A percentile compares a stretch with the other conserved stretches of the same genome.
Evolutionary conservation across 2,888 invertebrate species (phyloP).

Genomic region (Entomobrya proxima): DNA sequence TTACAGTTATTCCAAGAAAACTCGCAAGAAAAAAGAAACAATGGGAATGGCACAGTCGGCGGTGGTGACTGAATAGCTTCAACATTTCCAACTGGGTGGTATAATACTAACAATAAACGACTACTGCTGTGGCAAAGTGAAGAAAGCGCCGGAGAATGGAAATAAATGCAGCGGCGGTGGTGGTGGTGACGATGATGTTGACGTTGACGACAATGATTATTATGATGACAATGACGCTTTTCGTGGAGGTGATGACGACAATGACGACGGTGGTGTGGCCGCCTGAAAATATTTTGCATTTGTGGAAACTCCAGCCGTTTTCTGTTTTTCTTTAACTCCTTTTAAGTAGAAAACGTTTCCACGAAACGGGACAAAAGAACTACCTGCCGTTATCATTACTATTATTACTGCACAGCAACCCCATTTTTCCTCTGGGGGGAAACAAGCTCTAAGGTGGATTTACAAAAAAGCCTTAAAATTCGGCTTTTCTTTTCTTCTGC

Average conservation of each 20-base stretch:
- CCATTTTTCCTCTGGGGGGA: not conserved
- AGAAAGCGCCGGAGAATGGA: not conserved
- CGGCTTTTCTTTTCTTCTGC: not conserved
- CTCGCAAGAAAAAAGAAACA: constrained; percentile 24
- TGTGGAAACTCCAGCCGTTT: not conserved
- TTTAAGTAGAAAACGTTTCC: not conserved
- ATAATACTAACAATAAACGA: constrained; percentile 42
- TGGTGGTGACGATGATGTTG: constrained; percentile 44
- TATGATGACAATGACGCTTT: constrained; percentile 35
- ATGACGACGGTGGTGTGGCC: no score
- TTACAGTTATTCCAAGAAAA: constrained; percentile 23
- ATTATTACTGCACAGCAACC: not conserved
- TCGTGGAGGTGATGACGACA: not conserved
- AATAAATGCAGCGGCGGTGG: not conserved
- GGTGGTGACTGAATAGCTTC: constrained; percentile 8
- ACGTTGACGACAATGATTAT: constrained; percentile 46
- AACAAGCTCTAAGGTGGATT: not conserved
- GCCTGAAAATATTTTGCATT: constrained; percentile 19
- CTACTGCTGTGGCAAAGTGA: constrained; percentile 9
- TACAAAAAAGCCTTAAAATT: no score
- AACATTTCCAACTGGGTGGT: constrained; percentile 44
- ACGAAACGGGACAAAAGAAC: not conserved
- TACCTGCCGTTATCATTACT: not conserved
- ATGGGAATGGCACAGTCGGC: constrained; percentile 28
- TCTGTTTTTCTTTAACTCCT: not conserved